Percentiles rank a stretch among this genome's conserved stretches.
phyloP scores from a whole-genome alignment of 2,113 vertebrate species.

The Dolichallabes microphthalmus region DNA sequence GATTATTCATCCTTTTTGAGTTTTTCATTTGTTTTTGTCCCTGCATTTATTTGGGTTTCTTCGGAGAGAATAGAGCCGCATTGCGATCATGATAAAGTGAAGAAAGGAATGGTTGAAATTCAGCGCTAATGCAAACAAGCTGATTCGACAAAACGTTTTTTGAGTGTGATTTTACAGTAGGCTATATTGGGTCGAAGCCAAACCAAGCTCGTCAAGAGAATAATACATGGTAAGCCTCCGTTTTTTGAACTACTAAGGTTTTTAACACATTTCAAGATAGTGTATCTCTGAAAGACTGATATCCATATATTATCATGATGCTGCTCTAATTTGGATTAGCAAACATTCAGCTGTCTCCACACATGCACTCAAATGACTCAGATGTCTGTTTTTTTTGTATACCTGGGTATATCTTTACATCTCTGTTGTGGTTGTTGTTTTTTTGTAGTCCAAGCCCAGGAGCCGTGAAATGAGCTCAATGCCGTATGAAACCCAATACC shows the following conservation, averaged over 20 bases:
- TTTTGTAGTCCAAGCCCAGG: slow-evolving; percentile 18
- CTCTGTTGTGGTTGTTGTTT: not conserved
- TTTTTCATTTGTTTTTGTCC: not conserved
- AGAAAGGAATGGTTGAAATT: not conserved
- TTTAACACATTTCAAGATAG: not conserved
- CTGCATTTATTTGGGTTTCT: not conserved
- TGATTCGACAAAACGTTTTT: not conserved
- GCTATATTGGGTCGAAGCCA: not conserved
- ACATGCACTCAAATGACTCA: not conserved
- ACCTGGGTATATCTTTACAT: not conserved
- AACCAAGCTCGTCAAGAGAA: not conserved
- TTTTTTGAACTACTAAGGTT: not conserved
- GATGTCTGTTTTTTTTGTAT: not conserved
- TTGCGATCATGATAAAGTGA: not conserved
- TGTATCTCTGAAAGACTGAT: not conserved
- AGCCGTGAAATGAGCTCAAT: slow-evolving; percentile 38
- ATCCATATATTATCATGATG: not conserved
- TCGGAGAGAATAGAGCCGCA: not conserved
- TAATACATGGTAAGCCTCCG: not conserved
- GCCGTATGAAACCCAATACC: not conserved
- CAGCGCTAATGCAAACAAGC: not conserved
- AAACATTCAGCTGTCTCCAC: not conserved
- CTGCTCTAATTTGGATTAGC: not conserved
- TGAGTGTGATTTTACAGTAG: not conserved
- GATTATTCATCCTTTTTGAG: not conserved